Evolutionary conservation across 2,797 vertebrate genomes (phyloP).

Genomic region (Okamejei kenojei): DNA sequence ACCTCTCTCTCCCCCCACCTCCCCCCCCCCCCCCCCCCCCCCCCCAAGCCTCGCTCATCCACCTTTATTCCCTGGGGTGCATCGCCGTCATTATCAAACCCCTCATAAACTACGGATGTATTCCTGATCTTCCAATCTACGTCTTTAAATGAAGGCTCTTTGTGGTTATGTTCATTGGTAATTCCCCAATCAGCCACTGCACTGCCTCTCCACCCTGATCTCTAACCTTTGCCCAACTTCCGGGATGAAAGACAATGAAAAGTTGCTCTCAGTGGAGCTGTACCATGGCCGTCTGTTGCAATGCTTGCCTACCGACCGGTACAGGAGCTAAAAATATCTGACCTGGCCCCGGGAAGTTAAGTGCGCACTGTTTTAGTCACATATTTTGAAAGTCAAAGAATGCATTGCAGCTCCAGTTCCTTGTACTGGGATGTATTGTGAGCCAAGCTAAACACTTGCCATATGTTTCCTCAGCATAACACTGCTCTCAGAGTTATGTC

Average conservation of each 20-base stretch:
- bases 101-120: too few relatives aligned
- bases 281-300: background rate
- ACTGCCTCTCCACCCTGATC: background rate
- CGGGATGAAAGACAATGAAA: background rate
- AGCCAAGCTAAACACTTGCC: background rate
- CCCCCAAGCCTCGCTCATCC: too few relatives aligned
- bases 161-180: background rate
- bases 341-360: background rate
- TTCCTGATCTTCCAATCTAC: too few relatives aligned
- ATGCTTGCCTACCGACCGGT: background rate
- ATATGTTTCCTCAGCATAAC: slow-evolving; percentile 1
- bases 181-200: background rate
- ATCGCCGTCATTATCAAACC: too few relatives aligned
- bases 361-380: background rate
- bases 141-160: background rate
- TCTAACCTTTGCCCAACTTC: background rate
- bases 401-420: background rate
- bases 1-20: too few relatives aligned
- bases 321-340: slow-evolving; percentile 25
- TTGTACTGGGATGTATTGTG: background rate
- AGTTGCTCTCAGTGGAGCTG: background rate
- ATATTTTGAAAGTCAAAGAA: background rate
- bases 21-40: too few relatives aligned
- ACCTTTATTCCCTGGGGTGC: too few relatives aligned
- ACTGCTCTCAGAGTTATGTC: background rate